Percentiles rank a stretch among this genome's conserved stretches.
Evolutionary conservation across 2,888 invertebrate species (phyloP).

Genomic region (Encarsia formosa): DNA sequence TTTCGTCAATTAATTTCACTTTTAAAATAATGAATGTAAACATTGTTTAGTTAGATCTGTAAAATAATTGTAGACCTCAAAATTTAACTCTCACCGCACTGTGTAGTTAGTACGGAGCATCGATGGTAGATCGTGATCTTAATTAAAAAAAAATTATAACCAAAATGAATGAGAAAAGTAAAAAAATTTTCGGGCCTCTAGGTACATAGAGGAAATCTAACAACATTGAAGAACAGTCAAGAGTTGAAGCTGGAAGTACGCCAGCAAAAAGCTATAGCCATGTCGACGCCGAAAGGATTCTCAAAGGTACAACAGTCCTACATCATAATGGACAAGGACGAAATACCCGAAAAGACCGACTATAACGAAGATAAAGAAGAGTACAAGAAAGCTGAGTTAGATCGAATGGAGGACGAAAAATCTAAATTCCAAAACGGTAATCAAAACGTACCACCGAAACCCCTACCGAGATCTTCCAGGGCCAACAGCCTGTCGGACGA

Average conservation of each 20-base stretch:
- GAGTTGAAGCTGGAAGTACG: constrained; percentile 43
- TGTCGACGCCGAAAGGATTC: constrained; percentile 42
- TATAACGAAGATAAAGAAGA: constrained; percentile 39
- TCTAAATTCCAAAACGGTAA: constrained; percentile 47
- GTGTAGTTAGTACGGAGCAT: too few relatives aligned
- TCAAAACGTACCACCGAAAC: constrained; percentile 66
- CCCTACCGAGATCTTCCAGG: constrained; percentile 72
- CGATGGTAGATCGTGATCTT: constrained; percentile 6
- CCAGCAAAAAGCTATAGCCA: constrained; percentile 39
- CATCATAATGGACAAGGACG: constrained; percentile 43
- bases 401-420: constrained; percentile 42
- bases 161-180: too few relatives aligned
- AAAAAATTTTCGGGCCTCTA: constrained; percentile 40
- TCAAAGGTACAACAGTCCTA: constrained; percentile 37
- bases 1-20: too few relatives aligned
- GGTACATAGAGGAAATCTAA: constrained; percentile 50
- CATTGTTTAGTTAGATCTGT: too few relatives aligned
- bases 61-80: too few relatives aligned
- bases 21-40: too few relatives aligned
- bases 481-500: constrained; percentile 70
- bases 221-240: constrained; percentile 44
- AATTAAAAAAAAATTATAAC: constrained; percentile 1
- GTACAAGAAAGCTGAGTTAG: constrained; percentile 35
- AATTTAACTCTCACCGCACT: too few relatives aligned
- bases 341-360: constrained; percentile 34